phyloP scores from a whole-genome alignment of 2,888 invertebrate genomes.

The Maniola hyperantus region DNA sequence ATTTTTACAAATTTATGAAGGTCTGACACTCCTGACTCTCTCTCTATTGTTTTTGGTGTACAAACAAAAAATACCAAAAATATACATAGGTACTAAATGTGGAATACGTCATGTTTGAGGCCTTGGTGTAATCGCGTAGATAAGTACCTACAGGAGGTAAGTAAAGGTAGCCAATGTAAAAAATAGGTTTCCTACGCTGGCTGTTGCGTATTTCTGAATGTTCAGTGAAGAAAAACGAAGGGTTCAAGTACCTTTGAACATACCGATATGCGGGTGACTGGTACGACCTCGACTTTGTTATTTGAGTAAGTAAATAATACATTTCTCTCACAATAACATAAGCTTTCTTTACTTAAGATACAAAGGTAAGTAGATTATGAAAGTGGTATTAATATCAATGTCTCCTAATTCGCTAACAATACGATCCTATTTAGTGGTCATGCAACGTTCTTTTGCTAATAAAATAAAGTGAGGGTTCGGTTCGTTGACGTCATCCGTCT shows the following conservation, averaged over 20 bases:
- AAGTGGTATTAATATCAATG: background rate
- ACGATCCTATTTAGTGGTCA: slow-evolving; percentile 4
- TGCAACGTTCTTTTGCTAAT: slow-evolving; percentile 45
- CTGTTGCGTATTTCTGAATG: background rate
- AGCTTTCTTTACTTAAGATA: background rate
- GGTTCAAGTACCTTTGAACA: background rate
- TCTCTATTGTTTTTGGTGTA: too few relatives aligned
- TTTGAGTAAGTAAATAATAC: background rate
- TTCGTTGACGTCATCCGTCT: slow-evolving; percentile 54
- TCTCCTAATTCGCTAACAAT: slow-evolving; percentile 9
- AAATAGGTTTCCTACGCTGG: background rate
- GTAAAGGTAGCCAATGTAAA: background rate
- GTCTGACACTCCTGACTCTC: too few relatives aligned
- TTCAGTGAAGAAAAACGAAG: background rate
- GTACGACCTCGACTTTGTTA: slow-evolving; percentile 1
- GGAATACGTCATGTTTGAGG: too few relatives aligned
- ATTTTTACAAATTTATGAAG: too few relatives aligned
- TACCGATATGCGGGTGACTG: background rate
- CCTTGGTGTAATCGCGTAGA: too few relatives aligned
- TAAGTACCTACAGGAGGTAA: too few relatives aligned
- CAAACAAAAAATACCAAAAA: too few relatives aligned
- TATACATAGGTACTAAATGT: too few relatives aligned
- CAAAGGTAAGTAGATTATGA: background rate
- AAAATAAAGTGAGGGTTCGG: slow-evolving; percentile 59
- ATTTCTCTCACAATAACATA: background rate